Conservation (phyloP, 1,140 invertebrate genomes). For the Notospermus geniculatus region DNA sequence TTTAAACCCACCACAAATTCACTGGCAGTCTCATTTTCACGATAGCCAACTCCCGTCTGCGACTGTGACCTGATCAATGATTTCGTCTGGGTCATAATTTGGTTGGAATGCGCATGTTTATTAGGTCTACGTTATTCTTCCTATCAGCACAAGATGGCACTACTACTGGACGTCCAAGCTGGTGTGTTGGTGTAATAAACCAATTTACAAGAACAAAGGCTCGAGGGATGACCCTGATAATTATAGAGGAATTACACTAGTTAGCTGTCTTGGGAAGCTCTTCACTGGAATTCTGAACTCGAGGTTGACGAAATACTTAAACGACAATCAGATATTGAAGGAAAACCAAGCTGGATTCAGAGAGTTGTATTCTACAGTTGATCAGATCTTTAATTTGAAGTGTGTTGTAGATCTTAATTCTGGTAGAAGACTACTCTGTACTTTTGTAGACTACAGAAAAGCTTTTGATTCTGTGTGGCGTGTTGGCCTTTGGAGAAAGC, state of each 20-base stretch:
- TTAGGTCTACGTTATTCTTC: no score
- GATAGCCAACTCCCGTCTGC: no score
- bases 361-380: neutral
- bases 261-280: neutral
- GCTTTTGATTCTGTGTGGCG: neutral
- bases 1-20: no score
- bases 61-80: no score
- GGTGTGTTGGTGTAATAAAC: no score
- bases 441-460: neutral
- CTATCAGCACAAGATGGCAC: no score
- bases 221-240: neutral
- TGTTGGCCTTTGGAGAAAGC: neutral
- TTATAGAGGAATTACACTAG: neutral
- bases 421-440: neutral
- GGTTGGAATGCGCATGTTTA: no score
- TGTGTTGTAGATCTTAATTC: neutral
- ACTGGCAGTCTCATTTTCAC: no score
- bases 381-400: neutral
- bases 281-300: neutral
- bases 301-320: neutral
- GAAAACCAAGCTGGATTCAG: conserved; percentile 8
- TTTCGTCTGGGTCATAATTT: no score
- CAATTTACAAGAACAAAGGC: neutral
- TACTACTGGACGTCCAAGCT: no score
- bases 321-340: neutral